Percentiles rank a stretch among this genome's conserved stretches.
Evolutionary conservation across 2,888 invertebrate species (phyloP).

Genomic region (Vanessa cardui): DNA sequence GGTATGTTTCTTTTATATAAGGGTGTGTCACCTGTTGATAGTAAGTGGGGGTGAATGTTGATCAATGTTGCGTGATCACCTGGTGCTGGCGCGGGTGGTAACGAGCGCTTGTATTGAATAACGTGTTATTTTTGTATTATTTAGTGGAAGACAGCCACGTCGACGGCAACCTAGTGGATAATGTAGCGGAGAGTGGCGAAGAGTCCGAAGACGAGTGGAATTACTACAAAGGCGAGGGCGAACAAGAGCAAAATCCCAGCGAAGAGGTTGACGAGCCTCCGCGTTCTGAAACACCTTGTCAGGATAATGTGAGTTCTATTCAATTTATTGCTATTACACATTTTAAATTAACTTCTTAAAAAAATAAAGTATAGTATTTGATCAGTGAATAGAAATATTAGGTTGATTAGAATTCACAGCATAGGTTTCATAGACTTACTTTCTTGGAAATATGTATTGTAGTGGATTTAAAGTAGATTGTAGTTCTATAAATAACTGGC

Average conservation of each 20-base stretch:
- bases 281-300: conserved; percentile 76
- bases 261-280: conserved; percentile 81
- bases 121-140: conserved; percentile 56
- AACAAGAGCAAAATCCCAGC: conserved; percentile 83
- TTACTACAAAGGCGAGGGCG: conserved; percentile 87
- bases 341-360: neutral
- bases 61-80: conserved; percentile 33
- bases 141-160: conserved; percentile 77
- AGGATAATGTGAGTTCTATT: conserved; percentile 68
- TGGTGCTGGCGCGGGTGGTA: conserved; percentile 52
- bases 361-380: neutral
- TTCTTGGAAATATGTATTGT: conserved; percentile 25
- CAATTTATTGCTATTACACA: neutral
- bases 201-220: conserved; percentile 96
- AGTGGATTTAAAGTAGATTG: conserved; percentile 26
- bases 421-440: conserved; percentile 13
- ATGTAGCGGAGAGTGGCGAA: conserved; percentile 89
- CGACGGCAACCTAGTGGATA: conserved; percentile 84
- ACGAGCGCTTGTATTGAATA: conserved; percentile 25
- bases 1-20: conserved; percentile 43
- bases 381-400: neutral
- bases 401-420: conserved; percentile 17
- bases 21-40: conserved; percentile 80
- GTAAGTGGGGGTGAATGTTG: conserved; percentile 32
- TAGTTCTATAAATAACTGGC: conserved; percentile 2